These are phyloP conservation scores for Magallana ariakensis DNA, from an alignment of 1,140 invertebrate genomes.

Conservation along the genomic window DNA sequence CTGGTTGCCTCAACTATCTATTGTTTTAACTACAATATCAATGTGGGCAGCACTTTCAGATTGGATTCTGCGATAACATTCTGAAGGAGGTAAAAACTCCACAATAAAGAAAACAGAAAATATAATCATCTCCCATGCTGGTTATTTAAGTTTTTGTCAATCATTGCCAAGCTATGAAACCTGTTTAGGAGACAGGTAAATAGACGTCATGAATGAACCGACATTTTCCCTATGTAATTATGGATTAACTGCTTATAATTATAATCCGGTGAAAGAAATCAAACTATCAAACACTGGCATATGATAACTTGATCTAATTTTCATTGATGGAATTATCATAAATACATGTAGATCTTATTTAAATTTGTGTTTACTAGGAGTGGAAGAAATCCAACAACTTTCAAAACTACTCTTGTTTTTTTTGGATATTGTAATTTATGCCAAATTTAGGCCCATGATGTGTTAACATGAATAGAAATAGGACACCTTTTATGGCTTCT, in stretches of 20 bases:
- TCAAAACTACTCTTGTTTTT: background rate
- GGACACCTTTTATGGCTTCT: conserved; percentile 6
- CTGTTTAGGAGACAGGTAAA: conserved; percentile 7
- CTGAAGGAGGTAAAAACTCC: background rate
- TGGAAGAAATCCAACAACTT: too few species aligned
- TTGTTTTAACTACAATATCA: too few species aligned
- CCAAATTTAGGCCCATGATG: background rate
- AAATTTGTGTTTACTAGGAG: too few species aligned
- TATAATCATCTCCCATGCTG: conserved; percentile 5
- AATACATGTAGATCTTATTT: too few species aligned
- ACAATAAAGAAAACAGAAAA: background rate
- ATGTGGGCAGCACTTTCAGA: background rate
- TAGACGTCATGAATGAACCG: background rate
- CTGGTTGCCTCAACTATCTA: too few species aligned
- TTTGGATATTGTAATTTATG: background rate
- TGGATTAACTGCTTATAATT: background rate
- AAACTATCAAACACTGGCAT: too few species aligned
- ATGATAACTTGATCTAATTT: too few species aligned
- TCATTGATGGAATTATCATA: too few species aligned
- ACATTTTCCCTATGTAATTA: background rate
- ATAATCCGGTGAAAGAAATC: too few species aligned
- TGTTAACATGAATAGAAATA: conserved; percentile 32
- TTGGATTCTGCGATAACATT: background rate
- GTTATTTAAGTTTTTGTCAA: background rate
- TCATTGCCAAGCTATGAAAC: background rate